A percentile compares a stretch with the other conserved stretches of the same genome.
Conservation (phyloP, 2,113 vertebrate species). For the Jaculus jaculus region DNA sequence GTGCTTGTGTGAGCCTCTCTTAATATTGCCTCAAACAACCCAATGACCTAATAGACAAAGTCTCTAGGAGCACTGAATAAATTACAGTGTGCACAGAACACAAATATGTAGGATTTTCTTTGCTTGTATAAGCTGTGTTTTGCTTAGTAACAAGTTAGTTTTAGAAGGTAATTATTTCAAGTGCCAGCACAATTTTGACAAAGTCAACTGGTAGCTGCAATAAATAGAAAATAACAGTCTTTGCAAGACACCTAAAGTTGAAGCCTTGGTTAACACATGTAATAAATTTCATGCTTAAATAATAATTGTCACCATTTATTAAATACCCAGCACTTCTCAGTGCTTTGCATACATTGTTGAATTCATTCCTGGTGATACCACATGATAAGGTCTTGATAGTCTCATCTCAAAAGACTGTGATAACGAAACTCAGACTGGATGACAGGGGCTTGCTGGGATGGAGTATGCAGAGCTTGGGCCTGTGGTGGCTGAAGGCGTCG, state of each 20-base stretch:
- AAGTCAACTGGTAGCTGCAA: not conserved
- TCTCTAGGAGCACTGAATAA: not conserved
- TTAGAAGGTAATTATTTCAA: not conserved
- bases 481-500: not conserved
- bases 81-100: not conserved
- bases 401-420: not conserved
- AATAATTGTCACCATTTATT: not conserved
- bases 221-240: not conserved
- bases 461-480: too few relatives aligned
- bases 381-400: not conserved
- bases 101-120: not conserved
- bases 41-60: not conserved
- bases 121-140: not conserved
- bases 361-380: not conserved
- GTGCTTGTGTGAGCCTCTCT: not conserved
- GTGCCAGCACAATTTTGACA: not conserved
- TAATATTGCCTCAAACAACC: not conserved
- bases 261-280: not conserved
- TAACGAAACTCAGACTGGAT: not conserved
- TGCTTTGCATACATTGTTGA: not conserved
- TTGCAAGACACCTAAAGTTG: not conserved
- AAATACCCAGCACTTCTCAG: not conserved
- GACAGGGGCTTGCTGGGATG: not conserved
- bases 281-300: conserved; percentile 20
- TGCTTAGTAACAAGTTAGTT: not conserved